Conservation (phyloP, 2,888 invertebrate species). For the Daptonema setosum region DNA sequence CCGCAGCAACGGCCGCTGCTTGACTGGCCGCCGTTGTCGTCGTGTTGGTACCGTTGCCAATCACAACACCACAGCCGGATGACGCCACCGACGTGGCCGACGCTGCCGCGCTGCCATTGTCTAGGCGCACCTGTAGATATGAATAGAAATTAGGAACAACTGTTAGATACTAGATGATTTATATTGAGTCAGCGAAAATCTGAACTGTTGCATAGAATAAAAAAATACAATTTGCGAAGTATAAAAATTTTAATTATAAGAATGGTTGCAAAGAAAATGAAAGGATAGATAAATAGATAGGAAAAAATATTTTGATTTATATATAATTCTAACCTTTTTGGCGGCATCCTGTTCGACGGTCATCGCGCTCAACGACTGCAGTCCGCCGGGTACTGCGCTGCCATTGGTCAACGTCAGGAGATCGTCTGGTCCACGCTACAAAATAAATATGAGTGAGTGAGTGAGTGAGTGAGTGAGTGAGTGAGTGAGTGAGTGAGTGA, state of each 20-base stretch:
- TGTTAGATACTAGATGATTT: not conserved
- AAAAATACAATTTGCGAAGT: not conserved
- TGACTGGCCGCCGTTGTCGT: not conserved
- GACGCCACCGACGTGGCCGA: not conserved
- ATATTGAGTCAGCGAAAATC: no score
- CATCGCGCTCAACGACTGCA: conserved; percentile 10
- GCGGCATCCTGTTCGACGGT: conserved; percentile 18
- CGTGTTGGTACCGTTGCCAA: not conserved
- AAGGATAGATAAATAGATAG: not conserved
- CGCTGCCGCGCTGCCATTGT: not conserved
- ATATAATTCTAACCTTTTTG: conserved; percentile 15
- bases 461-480: no score
- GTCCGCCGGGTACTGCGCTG: conserved; percentile 4
- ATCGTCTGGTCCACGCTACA: conserved; percentile 21
- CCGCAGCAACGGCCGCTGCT: not conserved
- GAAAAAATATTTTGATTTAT: not conserved
- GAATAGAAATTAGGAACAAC: conserved; percentile 1
- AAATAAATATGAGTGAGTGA: no score
- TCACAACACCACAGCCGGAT: not conserved
- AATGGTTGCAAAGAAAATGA: not conserved
- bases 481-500: no score
- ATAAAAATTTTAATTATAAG: no score
- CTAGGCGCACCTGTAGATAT: not conserved
- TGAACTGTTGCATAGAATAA: conserved; percentile 1
- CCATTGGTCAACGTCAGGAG: conserved; percentile 15